Evolutionary conservation across 1,140 invertebrate species (phyloP).

Genomic region (Antheraea mylitta): DNA sequence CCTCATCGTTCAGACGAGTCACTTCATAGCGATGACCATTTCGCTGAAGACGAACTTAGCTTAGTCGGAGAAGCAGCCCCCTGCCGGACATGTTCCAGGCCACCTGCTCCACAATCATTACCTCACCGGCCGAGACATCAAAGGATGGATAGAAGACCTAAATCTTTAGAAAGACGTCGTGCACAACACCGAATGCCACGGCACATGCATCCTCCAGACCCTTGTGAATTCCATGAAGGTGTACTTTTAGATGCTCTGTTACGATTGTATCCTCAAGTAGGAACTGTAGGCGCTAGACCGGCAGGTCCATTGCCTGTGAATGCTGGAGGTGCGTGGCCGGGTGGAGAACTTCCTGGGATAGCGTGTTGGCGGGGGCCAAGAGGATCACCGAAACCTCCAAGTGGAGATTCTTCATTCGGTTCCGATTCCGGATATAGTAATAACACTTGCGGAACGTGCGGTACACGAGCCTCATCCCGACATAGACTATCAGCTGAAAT

Average conservation of each 20-base stretch:
- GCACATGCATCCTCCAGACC: slow-evolving; percentile 63
- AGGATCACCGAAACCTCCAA: slow-evolving; percentile 65
- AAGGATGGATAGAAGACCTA: slow-evolving; percentile 62
- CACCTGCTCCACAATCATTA: slow-evolving; percentile 58
- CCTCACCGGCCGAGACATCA: slow-evolving; percentile 66
- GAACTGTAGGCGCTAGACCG: slow-evolving; percentile 68
- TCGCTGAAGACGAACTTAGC: slow-evolving; percentile 76
- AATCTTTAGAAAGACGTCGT: slow-evolving; percentile 62
- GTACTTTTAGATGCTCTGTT: slow-evolving; percentile 79
- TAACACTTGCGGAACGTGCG: slow-evolving; percentile 79
- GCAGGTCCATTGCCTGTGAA: slow-evolving; percentile 55
- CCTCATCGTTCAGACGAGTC: slow-evolving; percentile 71
- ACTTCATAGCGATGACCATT: slow-evolving; percentile 74
- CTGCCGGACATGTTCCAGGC: slow-evolving; percentile 59
- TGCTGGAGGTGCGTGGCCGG: slow-evolving; percentile 63
- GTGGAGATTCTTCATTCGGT: slow-evolving; percentile 77
- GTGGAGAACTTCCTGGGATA: slow-evolving; percentile 64
- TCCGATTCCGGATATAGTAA: slow-evolving; percentile 81
- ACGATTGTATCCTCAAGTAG: slow-evolving; percentile 81
- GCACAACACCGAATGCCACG: slow-evolving; percentile 62
- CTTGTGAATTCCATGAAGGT: slow-evolving; percentile 79
- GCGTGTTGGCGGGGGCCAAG: slow-evolving; percentile 71
- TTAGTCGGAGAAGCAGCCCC: slow-evolving; percentile 73
- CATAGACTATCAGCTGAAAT: slow-evolving; percentile 59
- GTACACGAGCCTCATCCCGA: slow-evolving; percentile 72